A percentile compares a stretch with the other conserved stretches of the same genome.
phyloP scores from a whole-genome alignment of 2,113 vertebrate species.

The human region DNA sequence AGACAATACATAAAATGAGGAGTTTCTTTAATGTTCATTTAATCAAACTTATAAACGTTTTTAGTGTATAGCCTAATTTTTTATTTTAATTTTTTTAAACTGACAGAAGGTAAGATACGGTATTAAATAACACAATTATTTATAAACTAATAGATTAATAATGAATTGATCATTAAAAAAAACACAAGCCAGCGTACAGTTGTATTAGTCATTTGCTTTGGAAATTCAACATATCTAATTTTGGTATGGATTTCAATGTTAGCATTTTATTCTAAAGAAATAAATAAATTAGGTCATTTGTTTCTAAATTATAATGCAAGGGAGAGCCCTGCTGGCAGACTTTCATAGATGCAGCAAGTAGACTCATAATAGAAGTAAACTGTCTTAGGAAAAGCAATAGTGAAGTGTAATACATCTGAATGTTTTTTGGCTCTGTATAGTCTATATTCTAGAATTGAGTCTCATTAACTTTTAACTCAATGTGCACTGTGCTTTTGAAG shows the following conservation, averaged over 20 bases:
- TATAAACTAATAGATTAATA: not conserved
- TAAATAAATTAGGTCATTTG: conserved; percentile 54
- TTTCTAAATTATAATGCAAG: conserved; percentile 81
- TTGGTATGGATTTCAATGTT: conserved; percentile 63
- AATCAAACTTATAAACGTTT: not conserved
- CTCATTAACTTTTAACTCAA: not conserved
- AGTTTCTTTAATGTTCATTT: not conserved
- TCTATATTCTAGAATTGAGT: not conserved
- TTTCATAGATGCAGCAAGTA: conserved; percentile 69
- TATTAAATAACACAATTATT: not conserved
- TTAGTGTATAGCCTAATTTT: not conserved
- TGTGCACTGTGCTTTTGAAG: not conserved
- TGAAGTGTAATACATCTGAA: not conserved
- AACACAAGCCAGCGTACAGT: not conserved
- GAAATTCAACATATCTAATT: conserved; percentile 37
- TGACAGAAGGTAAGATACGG: not conserved
- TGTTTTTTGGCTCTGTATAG: not conserved
- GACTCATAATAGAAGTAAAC: conserved; percentile 49
- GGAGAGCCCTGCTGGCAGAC: conserved; percentile 83
- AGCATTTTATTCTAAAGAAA: conserved; percentile 61
- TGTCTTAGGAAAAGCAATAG: conserved; percentile 22
- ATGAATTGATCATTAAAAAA: not conserved
- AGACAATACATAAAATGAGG: not conserved
- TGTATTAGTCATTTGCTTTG: not conserved
- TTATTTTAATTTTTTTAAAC: not conserved